A percentile compares a stretch with the other conserved stretches of the same genome.
These are phyloP conservation scores for Orchesella cincta DNA, from an alignment of 1,140 invertebrate genomes.

Conservation along the genomic window DNA sequence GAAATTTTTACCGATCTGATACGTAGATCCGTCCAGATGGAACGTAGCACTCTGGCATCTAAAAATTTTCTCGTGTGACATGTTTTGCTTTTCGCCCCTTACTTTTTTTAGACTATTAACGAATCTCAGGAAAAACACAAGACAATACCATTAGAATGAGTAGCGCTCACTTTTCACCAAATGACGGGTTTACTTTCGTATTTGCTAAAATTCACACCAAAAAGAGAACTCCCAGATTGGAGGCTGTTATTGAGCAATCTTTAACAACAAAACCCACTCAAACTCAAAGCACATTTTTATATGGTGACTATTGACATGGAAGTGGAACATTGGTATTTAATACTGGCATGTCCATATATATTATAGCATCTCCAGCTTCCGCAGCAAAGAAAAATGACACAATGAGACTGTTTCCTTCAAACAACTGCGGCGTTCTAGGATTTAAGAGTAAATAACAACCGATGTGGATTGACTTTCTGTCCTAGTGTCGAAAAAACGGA, in stretches of 20 bases:
- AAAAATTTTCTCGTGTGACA: conserved; percentile 49
- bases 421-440: too few species aligned
- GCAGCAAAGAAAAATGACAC: too few species aligned
- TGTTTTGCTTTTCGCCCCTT: conserved; percentile 13
- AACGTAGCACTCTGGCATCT: conserved; percentile 51
- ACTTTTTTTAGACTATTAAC: background rate
- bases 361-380: too few species aligned
- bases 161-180: too few species aligned
- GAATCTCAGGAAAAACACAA: too few species aligned
- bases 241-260: conserved; percentile 20
- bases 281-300: background rate
- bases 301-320: background rate
- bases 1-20: conserved; percentile 49
- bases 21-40: conserved; percentile 50
- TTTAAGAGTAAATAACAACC: too few species aligned
- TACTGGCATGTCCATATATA: too few species aligned
- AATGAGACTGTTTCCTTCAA: too few species aligned
- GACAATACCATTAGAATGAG: too few species aligned
- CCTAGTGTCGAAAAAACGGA: background rate
- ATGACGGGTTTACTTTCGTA: too few species aligned
- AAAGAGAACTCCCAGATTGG: too few species aligned
- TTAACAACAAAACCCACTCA: conserved; percentile 1
- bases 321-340: background rate
- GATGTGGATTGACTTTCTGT: background rate
- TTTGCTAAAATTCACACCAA: too few species aligned